A percentile compares a stretch with the other conserved stretches of the same genome.
Evolutionary conservation across 2,888 invertebrate genomes (phyloP).

Genomic region (Chalcis sispes): DNA sequence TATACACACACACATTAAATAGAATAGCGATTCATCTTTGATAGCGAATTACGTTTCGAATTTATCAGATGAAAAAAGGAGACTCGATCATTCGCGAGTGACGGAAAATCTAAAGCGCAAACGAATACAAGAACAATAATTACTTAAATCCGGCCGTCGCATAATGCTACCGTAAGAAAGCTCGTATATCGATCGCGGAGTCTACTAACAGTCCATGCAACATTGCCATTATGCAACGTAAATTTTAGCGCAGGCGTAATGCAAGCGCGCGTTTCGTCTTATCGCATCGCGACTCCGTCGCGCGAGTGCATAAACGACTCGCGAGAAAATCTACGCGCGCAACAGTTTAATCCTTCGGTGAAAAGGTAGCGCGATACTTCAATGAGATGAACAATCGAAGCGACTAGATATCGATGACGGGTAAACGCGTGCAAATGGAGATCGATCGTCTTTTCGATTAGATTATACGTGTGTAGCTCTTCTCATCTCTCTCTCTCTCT

Average conservation of each 20-base stretch:
- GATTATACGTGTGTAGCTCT: conserved; percentile 56
- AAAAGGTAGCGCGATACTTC: background rate
- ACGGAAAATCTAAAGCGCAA: too few relatives aligned
- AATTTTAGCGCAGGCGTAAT: conserved; percentile 27
- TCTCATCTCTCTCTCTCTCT: too few relatives aligned
- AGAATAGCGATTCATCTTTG: too few relatives aligned
- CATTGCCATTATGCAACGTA: conserved; percentile 19
- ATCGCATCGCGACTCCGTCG: background rate
- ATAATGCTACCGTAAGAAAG: background rate
- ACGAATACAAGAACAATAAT: too few relatives aligned
- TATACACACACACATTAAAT: too few relatives aligned
- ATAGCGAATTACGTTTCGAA: too few relatives aligned
- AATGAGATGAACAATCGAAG: conserved; percentile 36
- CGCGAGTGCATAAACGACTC: background rate
- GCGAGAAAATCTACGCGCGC: background rate
- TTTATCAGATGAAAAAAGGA: too few relatives aligned
- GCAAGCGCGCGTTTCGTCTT: conserved; percentile 37
- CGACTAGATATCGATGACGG: conserved; percentile 19
- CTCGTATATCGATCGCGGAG: conserved; percentile 37
- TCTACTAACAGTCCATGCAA: conserved; percentile 7
- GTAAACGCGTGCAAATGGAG: conserved; percentile 33
- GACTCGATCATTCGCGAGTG: too few relatives aligned
- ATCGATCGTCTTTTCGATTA: conserved; percentile 53
- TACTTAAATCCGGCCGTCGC: too few relatives aligned
- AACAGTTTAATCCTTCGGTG: conserved; percentile 14